Evolutionary conservation across 2,113 vertebrate genomes (phyloP).

Genomic region (Serinus canaria): DNA sequence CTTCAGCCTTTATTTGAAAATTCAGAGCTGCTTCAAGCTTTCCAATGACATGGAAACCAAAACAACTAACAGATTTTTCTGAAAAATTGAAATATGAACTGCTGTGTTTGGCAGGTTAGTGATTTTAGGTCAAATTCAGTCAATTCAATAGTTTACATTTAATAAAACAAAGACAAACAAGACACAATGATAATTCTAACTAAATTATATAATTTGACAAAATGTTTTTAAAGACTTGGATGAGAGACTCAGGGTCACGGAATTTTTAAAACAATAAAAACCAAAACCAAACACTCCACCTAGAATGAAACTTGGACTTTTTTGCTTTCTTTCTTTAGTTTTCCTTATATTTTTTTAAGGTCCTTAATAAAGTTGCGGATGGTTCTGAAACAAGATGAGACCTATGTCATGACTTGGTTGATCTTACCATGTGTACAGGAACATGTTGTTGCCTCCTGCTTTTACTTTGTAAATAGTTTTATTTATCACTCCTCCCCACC

Average conservation of each 20-base stretch:
- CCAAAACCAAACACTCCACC: background rate
- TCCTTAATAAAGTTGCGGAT: background rate
- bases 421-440: background rate
- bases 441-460: background rate
- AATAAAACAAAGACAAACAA: background rate
- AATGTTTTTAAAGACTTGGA: background rate
- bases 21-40: background rate
- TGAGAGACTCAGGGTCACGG: background rate
- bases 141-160: background rate
- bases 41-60: background rate
- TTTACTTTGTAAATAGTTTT: background rate
- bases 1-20: background rate
- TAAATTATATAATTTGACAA: background rate
- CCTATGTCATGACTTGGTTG: rapidly evolving
- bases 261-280: background rate
- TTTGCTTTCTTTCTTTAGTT: background rate
- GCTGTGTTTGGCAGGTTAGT: background rate
- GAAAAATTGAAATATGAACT: background rate
- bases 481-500: background rate
- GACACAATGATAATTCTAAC: background rate
- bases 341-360: background rate
- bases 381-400: background rate
- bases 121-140: background rate
- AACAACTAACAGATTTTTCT: background rate
- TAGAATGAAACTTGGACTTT: background rate